These are phyloP conservation scores for Steromphala cineraria DNA, from an alignment of 2,888 invertebrate genomes.

Conservation along the genomic window DNA sequence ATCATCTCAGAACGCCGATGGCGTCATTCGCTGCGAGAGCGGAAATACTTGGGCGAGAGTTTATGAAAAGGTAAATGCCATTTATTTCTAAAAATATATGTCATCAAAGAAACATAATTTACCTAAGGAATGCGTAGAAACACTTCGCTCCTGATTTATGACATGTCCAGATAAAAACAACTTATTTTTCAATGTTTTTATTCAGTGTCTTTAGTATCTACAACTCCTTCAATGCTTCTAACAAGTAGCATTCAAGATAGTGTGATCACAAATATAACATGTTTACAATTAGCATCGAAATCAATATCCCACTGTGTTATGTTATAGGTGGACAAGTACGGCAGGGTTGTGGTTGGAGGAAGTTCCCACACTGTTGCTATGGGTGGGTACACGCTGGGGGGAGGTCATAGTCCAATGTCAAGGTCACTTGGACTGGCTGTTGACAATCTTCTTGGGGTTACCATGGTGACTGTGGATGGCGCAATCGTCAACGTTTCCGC, in stretches of 20 bases:
- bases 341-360: constrained; percentile 61
- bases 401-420: constrained; percentile 58
- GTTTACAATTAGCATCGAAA: no score
- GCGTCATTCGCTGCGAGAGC: constrained; percentile 42
- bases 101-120: no score
- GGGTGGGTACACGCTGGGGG: constrained; percentile 64
- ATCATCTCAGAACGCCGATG: constrained; percentile 35
- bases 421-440: constrained; percentile 41
- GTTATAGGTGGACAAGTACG: constrained; percentile 39
- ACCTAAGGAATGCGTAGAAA: no score
- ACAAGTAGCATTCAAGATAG: no score
- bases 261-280: no score
- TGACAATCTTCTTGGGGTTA: constrained; percentile 44
- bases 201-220: no score
- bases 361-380: constrained; percentile 54
- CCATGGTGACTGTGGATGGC: constrained; percentile 41
- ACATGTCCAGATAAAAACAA: no score
- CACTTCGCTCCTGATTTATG: no score
- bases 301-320: background rate
- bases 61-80: constrained; percentile 48
- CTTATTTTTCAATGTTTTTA: no score
- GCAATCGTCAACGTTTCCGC: background rate
- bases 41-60: constrained; percentile 47
- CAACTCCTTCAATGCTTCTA: no score
- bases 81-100: no score